phyloP scores from a whole-genome alignment of 2,113 vertebrate genomes.

The Pristiophorus japonicus region DNA sequence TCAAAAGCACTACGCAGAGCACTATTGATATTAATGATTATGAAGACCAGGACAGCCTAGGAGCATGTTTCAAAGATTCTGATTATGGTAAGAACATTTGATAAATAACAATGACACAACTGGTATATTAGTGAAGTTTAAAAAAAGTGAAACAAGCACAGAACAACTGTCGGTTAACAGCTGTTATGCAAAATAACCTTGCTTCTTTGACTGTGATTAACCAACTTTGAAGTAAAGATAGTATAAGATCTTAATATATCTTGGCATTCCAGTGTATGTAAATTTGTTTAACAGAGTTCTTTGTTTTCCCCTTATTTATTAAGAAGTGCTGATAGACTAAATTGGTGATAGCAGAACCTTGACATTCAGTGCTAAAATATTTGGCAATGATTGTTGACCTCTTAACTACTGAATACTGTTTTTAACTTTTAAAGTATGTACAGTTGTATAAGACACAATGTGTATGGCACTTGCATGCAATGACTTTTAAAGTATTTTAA shows the following conservation, averaged over 20 bases:
- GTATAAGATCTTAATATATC: not conserved
- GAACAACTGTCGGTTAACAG: not conserved
- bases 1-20: slow-evolving; percentile 82
- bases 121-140: not conserved
- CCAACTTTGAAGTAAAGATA: slow-evolving; percentile 12
- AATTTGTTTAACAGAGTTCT: not conserved
- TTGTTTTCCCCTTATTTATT: not conserved
- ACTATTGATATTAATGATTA: slow-evolving; percentile 78
- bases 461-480: not conserved
- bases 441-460: not conserved
- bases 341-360: not conserved
- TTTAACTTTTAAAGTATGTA: not conserved
- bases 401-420: not conserved
- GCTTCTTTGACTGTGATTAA: not conserved
- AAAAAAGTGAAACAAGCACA: not conserved
- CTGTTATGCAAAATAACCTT: slow-evolving; percentile 4
- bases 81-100: slow-evolving; percentile 72
- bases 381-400: not conserved
- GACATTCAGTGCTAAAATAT: not conserved
- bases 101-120: not conserved
- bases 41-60: slow-evolving; percentile 91
- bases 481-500: not conserved
- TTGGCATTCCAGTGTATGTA: not conserved
- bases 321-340: not conserved
- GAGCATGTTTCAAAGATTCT: slow-evolving; percentile 94